These are phyloP conservation scores for Rhodophaea formosa DNA, from an alignment of 2,888 invertebrate species.

Conservation along the genomic window DNA sequence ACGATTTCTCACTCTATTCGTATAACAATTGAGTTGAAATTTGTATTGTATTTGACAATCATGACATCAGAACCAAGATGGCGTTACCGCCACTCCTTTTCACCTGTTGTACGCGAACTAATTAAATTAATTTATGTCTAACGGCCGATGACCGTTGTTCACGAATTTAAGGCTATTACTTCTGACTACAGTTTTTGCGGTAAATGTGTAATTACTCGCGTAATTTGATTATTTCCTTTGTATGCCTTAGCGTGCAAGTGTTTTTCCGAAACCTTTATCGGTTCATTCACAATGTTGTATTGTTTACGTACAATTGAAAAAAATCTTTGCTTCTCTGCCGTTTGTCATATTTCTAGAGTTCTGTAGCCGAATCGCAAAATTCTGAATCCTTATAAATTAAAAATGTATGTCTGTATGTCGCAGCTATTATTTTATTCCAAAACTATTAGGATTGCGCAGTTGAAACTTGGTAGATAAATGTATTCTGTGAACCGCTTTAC, in stretches of 20 bases:
- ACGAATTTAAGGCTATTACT: constrained; percentile 18
- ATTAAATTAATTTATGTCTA: constrained; percentile 26
- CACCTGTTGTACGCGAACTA: constrained; percentile 32
- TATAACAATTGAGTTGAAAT: constrained; percentile 19
- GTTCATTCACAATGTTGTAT: too few species aligned
- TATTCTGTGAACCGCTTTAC: too few species aligned
- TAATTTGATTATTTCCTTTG: not conserved
- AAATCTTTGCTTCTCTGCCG: too few species aligned
- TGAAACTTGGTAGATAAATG: too few species aligned
- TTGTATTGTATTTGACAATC: constrained; percentile 9
- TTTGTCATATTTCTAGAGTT: too few species aligned
- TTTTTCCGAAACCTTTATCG: too few species aligned
- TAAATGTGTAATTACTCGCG: constrained; percentile 6
- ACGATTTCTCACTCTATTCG: not conserved
- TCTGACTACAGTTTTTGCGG: constrained; percentile 21
- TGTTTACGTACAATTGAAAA: too few species aligned
- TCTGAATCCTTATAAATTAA: too few species aligned
- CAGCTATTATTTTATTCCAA: too few species aligned
- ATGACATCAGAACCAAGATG: constrained; percentile 24
- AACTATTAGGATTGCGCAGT: too few species aligned
- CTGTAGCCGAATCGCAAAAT: too few species aligned
- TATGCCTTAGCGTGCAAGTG: not conserved
- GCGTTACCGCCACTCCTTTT: constrained; percentile 33
- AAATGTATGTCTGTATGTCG: too few species aligned
- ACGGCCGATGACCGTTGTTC: constrained; percentile 28